phyloP scores from a whole-genome alignment of 2,113 vertebrate genomes.

The Marmota monax region DNA sequence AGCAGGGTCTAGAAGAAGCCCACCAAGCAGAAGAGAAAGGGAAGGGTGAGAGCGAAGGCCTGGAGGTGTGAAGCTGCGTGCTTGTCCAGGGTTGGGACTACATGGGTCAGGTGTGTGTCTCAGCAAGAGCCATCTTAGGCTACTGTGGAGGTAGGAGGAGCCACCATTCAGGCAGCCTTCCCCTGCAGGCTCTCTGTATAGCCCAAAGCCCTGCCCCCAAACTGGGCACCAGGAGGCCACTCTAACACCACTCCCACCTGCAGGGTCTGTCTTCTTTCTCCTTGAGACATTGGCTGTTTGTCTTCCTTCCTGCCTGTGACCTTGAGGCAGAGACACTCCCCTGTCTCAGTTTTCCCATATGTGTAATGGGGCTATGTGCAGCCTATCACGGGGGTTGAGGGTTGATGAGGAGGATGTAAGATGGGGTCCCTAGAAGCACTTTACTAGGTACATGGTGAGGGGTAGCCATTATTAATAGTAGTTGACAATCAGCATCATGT shows the following conservation, averaged over 20 bases:
- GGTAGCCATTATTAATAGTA: background rate
- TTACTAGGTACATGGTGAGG: background rate
- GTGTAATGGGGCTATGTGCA: background rate
- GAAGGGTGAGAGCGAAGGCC: background rate
- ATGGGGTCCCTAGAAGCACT: background rate
- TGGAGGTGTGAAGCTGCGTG: background rate
- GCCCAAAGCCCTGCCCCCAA: background rate
- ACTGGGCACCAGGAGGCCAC: background rate
- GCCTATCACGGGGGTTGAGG: background rate
- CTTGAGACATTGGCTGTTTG: background rate
- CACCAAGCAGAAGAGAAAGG: background rate
- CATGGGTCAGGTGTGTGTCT: background rate
- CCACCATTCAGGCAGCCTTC: background rate
- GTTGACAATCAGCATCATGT: background rate
- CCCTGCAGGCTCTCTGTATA: background rate
- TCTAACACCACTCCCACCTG: background rate
- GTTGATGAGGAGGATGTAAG: background rate
- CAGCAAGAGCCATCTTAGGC: background rate
- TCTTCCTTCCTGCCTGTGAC: background rate
- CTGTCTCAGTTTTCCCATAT: background rate
- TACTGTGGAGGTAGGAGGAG: too few relatives aligned
- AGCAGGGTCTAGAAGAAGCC: background rate
- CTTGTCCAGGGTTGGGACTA: too few relatives aligned
- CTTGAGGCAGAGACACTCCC: background rate
- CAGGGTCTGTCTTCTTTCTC: background rate